phyloP scores from a whole-genome alignment of 2,113 vertebrate genomes.

The Catharus bicknelli region DNA sequence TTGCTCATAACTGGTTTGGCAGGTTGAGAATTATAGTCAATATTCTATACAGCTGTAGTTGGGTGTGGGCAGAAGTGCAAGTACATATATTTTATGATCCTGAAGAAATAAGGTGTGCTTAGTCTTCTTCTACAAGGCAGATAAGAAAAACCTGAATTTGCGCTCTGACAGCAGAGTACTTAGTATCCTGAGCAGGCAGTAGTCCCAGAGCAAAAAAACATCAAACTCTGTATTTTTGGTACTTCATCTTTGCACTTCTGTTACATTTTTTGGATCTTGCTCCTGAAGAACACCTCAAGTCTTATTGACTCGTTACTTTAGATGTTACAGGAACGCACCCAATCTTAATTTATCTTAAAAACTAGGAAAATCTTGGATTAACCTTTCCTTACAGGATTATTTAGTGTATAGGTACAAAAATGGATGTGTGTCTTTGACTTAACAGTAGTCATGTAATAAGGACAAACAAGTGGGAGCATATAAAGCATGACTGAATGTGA shows the following conservation, averaged over 20 bases:
- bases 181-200: background rate
- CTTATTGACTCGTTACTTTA: background rate
- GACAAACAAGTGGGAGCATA: background rate
- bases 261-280: background rate
- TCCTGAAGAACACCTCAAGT: background rate
- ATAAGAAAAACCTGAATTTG: background rate
- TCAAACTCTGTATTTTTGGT: background rate
- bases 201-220: conserved; percentile 17
- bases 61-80: background rate
- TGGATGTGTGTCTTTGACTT: background rate
- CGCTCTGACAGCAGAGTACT: conserved; percentile 26
- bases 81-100: background rate
- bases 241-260: background rate
- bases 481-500: no score
- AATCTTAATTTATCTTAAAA: background rate
- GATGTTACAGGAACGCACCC: background rate
- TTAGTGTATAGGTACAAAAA: background rate
- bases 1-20: background rate
- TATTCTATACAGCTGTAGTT: background rate
- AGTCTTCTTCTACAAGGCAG: background rate
- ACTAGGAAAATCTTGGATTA: background rate
- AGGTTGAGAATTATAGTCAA: background rate
- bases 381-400: background rate
- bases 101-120: background rate
- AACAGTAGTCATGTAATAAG: background rate